Percentiles rank a stretch among this genome's conserved stretches.
Conservation (phyloP, 1,140 invertebrate genomes). For the Drosophila hydei region DNA sequence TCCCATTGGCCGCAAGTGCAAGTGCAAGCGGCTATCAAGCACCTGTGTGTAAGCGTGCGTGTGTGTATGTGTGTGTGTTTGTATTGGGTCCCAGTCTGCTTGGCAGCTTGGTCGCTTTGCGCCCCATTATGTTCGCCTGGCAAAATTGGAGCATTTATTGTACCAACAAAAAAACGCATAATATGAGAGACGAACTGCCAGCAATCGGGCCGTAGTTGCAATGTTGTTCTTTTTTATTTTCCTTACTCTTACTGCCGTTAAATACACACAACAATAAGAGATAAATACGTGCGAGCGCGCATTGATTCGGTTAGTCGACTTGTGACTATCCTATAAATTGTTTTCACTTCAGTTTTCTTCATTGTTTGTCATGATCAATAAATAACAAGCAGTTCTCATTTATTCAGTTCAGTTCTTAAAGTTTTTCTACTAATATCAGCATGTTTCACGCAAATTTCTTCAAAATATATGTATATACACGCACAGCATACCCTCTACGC, state of each 20-base stretch:
- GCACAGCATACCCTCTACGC: neutral
- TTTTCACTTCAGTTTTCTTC: neutral
- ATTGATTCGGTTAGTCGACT: no score
- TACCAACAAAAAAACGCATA: slow-evolving; percentile 74
- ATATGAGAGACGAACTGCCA: slow-evolving; percentile 44
- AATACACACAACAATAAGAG: slow-evolving; percentile 13
- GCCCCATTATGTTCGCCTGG: slow-evolving; percentile 70
- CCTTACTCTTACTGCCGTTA: slow-evolving; percentile 3
- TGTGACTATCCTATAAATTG: slow-evolving; percentile 6
- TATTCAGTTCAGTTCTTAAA: neutral
- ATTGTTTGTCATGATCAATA: neutral
- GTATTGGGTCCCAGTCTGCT: slow-evolving; percentile 28
- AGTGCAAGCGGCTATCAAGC: slow-evolving; percentile 35
- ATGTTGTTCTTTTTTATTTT: slow-evolving; percentile 19
- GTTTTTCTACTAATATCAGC: no score
- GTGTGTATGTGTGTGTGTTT: slow-evolving; percentile 6
- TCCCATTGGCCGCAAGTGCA: slow-evolving; percentile 40
- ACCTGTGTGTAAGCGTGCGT: slow-evolving; percentile 8
- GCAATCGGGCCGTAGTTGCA: slow-evolving; percentile 20
- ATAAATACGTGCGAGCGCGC: neutral
- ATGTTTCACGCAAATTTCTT: no score
- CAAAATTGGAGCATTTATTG: slow-evolving; percentile 79
- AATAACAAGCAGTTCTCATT: neutral
- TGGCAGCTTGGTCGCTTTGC: slow-evolving; percentile 38
- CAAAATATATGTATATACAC: neutral